Percentiles rank a stretch among this genome's conserved stretches.
Evolutionary conservation across 2,797 vertebrate species (phyloP).

Genomic region (Hippoglossus hippoglossus): DNA sequence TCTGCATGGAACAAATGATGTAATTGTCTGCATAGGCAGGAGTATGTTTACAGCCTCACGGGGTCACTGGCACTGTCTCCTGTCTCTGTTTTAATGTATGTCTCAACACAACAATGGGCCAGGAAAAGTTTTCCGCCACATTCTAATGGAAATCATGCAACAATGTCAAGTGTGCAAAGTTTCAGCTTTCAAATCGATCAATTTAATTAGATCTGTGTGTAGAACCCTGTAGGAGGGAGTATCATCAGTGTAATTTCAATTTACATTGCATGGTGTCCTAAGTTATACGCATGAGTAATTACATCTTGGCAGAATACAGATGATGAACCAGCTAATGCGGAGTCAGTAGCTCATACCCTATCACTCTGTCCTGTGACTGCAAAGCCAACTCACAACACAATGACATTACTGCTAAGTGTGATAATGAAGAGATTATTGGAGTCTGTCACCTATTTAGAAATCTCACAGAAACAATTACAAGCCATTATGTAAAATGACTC

Average conservation of each 20-base stretch:
- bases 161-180: conserved; percentile 10
- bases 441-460: conserved; percentile 30
- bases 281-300: conserved; percentile 51
- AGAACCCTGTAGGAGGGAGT: conserved; percentile 27
- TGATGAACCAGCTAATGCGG: conserved; percentile 37
- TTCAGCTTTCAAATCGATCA: conserved; percentile 24
- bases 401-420: conserved; percentile 28
- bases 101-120: conserved; percentile 31
- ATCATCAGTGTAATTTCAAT: conserved; percentile 49
- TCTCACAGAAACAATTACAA: conserved; percentile 45
- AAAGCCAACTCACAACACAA: conserved; percentile 27
- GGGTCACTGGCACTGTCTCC: conserved; percentile 46
- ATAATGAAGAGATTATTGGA: conserved; percentile 37
- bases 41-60: conserved; percentile 65
- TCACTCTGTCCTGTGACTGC: conserved; percentile 10
- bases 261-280: conserved; percentile 23
- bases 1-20: conserved; percentile 71
- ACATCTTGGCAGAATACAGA: conserved; percentile 32
- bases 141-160: conserved; percentile 28
- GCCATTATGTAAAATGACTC: conserved; percentile 29
- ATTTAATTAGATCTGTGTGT: conserved; percentile 43
- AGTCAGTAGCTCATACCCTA: conserved; percentile 27
- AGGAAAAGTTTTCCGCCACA: conserved; percentile 25
- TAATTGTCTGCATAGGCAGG: conserved; percentile 66
- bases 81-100: conserved; percentile 41